These are phyloP conservation scores for Linnaemya tessellans DNA, from an alignment of 2,888 invertebrate genomes.

Conservation along the genomic window DNA sequence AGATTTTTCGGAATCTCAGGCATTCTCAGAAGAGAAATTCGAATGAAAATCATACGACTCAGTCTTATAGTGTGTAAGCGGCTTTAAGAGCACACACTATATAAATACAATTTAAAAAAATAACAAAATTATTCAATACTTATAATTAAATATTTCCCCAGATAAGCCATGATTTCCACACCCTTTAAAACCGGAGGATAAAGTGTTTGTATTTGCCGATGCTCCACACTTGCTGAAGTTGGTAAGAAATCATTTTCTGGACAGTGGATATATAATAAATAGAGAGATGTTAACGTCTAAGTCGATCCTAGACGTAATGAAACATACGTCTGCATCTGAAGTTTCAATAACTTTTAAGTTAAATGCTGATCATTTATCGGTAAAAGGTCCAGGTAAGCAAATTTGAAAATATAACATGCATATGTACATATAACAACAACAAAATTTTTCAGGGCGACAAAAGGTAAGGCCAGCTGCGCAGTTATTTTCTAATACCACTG, in stretches of 20 bases:
- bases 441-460: slow-evolving; percentile 23
- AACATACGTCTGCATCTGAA: background rate
- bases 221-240: slow-evolving; percentile 22
- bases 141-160: slow-evolving; percentile 1
- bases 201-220: slow-evolving; percentile 15
- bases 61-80: too few relatives aligned
- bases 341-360: slow-evolving; percentile 35
- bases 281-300: slow-evolving; percentile 17
- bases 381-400: slow-evolving; percentile 2
- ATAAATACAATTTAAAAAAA: too few relatives aligned
- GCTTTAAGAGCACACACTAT: too few relatives aligned
- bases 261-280: slow-evolving; percentile 59
- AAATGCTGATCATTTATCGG: slow-evolving; percentile 48
- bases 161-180: slow-evolving; percentile 26
- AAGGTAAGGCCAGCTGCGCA: slow-evolving; percentile 44
- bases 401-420: background rate
- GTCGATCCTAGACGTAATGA: slow-evolving; percentile 36
- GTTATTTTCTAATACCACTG: slow-evolving; percentile 14
- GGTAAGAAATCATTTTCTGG: slow-evolving; percentile 27
- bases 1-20: too few relatives aligned
- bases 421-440: background rate
- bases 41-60: too few relatives aligned
- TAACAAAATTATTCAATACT: too few relatives aligned
- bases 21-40: too few relatives aligned
- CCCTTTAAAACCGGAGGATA: background rate